Percentiles rank a stretch among this genome's conserved stretches.
These are phyloP conservation scores for Adineta ricciae DNA, from an alignment of 2,888 invertebrate species.

Conservation along the genomic window DNA sequence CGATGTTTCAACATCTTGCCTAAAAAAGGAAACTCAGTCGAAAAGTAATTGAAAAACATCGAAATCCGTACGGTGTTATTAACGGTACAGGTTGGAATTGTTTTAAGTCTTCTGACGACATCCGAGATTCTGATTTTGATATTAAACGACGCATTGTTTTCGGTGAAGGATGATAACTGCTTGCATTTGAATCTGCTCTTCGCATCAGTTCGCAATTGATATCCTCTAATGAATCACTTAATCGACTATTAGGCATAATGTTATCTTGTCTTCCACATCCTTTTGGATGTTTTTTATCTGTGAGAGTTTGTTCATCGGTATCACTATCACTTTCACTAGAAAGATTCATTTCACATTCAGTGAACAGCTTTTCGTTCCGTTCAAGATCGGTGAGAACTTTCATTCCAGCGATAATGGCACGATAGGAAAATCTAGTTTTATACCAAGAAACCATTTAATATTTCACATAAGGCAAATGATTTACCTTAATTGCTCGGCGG, in stretches of 20 bases:
- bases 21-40: neutral
- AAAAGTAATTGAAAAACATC: no score
- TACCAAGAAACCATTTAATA: neutral
- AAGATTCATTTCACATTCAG: neutral
- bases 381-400: neutral
- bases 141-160: no score
- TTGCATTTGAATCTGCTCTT: neutral
- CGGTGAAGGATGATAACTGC: neutral
- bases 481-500: slow-evolving; percentile 68
- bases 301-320: no score
- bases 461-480: neutral
- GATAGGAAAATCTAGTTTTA: slow-evolving; percentile 25
- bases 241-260: no score
- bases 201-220: neutral
- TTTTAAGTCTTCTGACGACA: no score
- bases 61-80: neutral
- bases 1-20: neutral
- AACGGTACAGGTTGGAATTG: no score
- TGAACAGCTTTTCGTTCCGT: neutral
- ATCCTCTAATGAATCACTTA: neutral
- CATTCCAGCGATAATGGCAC: slow-evolving; percentile 29
- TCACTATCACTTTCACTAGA: neutral
- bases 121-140: no score
- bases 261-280: neutral
- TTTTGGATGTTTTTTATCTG: no score